Base-by-base conservation (phyloP, 2,797 vertebrate species). In the Morelia viridis region DNA sequence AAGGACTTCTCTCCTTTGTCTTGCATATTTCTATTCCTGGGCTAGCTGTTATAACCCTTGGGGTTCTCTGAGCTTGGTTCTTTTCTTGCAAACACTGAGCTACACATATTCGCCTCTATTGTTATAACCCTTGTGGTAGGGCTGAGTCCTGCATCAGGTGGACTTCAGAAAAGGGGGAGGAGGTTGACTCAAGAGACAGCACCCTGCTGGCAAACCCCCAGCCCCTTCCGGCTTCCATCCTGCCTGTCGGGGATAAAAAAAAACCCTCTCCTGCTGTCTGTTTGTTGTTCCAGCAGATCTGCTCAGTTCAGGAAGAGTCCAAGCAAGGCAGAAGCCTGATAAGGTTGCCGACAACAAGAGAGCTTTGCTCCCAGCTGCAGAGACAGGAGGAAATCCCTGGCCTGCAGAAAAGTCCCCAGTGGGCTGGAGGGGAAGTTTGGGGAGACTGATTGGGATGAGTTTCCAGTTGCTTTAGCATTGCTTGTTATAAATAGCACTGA, bases 301-400 rank as follows among this genome's bases (percentile, higher is more conserved):
- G 35, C 57, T 22, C 13, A 41, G n/a, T 62, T 71, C 88, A 61
- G 88, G 91, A 90, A 92, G 22, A 86, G 53, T 56, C 41, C 61
- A 13, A n/a, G 24, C 1, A 17, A 57, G 60, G 41, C 68, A 26
- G 57, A 8, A 46, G 26, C 13, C 50, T 11, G 88, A 85, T 84
- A 92, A 89, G 61, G 46, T 35, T 53, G 22, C 17, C 28, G 46
- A 41, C 24, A 7, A 11, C n/a, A n/a, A 31, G 19, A 83, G 28
- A n/a, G 41, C 22, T 19, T 28, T 41, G 91, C 9, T 28, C 50
- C 28, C 31, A 35, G 58, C 61, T 12, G 5, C 61, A 46, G 15
- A n/a, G 28, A 41, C 5, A 17, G 26, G 50, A 65, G 61, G 91
- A 85, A 89, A 31, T 89, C 35, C 53, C 87, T 4, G 0, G 6